A percentile compares a stretch with the other conserved stretches of the same genome.
Evolutionary conservation across 2,113 vertebrate genomes (phyloP).

Genomic region (Petroica traversi): DNA sequence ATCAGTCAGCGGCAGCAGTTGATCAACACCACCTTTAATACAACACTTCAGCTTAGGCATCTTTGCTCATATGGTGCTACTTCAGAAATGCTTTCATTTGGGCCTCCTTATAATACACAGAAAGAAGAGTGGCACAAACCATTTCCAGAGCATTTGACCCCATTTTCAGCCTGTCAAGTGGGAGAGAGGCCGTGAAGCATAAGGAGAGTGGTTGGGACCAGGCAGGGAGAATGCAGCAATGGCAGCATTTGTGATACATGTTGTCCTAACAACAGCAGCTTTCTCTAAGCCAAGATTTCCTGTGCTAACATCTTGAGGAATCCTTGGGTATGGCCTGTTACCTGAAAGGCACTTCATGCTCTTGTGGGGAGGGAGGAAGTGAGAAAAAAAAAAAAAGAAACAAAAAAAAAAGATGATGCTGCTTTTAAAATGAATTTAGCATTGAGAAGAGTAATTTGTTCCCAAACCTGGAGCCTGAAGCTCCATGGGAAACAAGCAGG

Average conservation of each 20-base stretch:
- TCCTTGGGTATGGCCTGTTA: conserved; percentile 18
- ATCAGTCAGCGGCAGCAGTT: neutral
- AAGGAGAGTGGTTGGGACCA: conserved; percentile 10
- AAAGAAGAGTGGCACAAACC: neutral
- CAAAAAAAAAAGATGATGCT: neutral
- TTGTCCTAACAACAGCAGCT: conserved; percentile 42
- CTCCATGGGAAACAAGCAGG: neutral
- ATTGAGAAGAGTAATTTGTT: neutral
- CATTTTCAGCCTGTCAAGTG: conserved; percentile 31
- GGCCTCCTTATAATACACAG: neutral
- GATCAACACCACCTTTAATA: neutral
- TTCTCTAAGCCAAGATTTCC: conserved; percentile 11
- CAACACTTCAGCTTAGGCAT: neutral
- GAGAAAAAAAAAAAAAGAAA: neutral
- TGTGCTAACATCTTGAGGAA: conserved; percentile 13
- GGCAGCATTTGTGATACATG: neutral
- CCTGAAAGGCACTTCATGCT: conserved; percentile 9
- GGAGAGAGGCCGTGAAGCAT: conserved; percentile 12
- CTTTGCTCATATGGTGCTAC: neutral
- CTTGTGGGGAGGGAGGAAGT: neutral
- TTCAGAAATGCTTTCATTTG: neutral
- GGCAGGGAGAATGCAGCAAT: neutral
- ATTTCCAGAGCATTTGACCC: conserved; percentile 26
- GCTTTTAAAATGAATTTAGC: neutral
- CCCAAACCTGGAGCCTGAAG: neutral